Evolutionary conservation across 2,797 vertebrate genomes (phyloP).

Genomic region (Saxicola maurus): DNA sequence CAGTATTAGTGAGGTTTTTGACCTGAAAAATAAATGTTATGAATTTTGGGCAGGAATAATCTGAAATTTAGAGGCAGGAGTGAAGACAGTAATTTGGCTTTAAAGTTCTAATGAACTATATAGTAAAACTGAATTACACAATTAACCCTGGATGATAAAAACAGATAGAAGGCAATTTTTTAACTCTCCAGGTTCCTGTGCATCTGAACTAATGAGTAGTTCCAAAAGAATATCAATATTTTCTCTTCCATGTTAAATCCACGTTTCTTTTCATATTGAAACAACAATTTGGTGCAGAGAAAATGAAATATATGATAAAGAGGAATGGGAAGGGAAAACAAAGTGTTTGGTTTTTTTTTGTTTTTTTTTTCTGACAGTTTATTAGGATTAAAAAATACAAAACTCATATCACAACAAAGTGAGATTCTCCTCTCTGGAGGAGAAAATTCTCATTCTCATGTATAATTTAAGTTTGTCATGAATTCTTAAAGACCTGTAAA

Average conservation of each 20-base stretch:
- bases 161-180: neutral
- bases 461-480: conserved; percentile 28
- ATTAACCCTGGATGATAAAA: neutral
- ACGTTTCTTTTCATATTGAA: neutral
- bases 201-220: neutral
- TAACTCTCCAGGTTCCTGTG: neutral
- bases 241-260: neutral
- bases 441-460: neutral
- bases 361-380: neutral
- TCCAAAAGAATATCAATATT: neutral
- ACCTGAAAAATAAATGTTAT: neutral
- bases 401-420: neutral
- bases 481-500: conserved; percentile 46
- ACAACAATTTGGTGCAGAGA: neutral
- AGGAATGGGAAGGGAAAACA: neutral
- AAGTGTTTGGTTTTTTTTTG: neutral
- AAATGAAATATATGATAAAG: neutral
- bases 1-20: neutral
- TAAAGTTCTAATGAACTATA: conserved; percentile 5
- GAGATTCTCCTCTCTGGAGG: neutral
- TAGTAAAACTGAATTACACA: conserved; percentile 4
- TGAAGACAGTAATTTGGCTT: neutral
- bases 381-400: neutral
- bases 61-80: neutral
- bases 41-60: neutral